Percentiles rank a stretch among this genome's conserved stretches.
Conservation (phyloP, 2,888 invertebrate genomes). For the Diarsia brunnea region DNA sequence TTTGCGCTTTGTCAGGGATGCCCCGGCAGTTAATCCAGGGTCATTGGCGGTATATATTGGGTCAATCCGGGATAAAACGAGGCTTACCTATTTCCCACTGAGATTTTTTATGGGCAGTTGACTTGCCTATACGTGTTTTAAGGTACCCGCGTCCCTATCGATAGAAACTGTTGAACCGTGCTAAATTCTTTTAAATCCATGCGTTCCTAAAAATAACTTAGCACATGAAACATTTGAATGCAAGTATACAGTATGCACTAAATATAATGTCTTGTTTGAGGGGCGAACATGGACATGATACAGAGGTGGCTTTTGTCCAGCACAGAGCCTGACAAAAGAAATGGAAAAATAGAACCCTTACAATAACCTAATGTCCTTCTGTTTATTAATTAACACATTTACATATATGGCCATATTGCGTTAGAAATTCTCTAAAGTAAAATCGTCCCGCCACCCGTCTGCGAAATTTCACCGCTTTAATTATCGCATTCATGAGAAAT, state of each 20-base stretch:
- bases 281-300: no score
- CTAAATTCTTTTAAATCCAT: no score
- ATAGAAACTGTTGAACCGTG: no score
- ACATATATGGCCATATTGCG: background rate
- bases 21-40: constrained; percentile 22
- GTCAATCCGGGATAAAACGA: constrained; percentile 41
- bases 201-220: no score
- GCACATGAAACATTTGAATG: no score
- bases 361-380: no score
- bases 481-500: constrained; percentile 53
- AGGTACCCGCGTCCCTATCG: no score
- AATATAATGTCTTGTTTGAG: no score
- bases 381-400: background rate
- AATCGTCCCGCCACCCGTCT: constrained; percentile 16
- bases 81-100: constrained; percentile 32
- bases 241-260: no score
- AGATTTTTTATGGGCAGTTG: constrained; percentile 11
- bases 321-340: no score
- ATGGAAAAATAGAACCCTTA: no score
- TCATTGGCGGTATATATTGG: constrained; percentile 20
- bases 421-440: background rate
- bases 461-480: constrained; percentile 33
- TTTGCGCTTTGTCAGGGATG: constrained; percentile 1
- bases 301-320: no score
- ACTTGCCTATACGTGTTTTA: background rate